phyloP scores from a whole-genome alignment of 2,888 invertebrate genomes.

The Dascillus cervinus region DNA sequence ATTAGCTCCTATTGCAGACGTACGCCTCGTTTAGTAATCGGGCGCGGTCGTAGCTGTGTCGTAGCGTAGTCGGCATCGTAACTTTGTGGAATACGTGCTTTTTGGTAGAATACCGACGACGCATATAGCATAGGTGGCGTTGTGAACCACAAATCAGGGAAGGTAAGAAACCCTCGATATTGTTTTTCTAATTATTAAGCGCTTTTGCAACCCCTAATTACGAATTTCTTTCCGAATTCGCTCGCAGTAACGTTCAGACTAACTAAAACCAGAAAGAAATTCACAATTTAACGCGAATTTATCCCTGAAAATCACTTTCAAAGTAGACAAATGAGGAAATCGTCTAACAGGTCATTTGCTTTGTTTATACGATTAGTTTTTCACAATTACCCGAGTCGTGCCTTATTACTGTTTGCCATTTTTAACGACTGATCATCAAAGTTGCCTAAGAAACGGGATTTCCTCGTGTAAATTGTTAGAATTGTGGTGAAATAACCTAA shows the following conservation, averaged over 20 bases:
- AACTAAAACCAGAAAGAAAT: constrained; percentile 21
- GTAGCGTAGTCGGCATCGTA: constrained; percentile 31
- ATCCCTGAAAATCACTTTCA: constrained; percentile 27
- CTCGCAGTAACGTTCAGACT: constrained; percentile 12
- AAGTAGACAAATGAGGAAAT: constrained; percentile 35
- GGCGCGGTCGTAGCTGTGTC: constrained; percentile 30
- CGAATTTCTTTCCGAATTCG: constrained; percentile 24
- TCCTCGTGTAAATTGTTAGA: constrained; percentile 1
- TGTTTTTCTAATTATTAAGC: constrained; percentile 35
- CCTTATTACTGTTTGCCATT: constrained; percentile 12
- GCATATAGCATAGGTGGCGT: constrained; percentile 45
- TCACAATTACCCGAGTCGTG: constrained; percentile 22
- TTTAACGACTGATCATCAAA: not conserved
- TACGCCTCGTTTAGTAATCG: constrained; percentile 32
- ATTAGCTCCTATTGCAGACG: constrained; percentile 33
- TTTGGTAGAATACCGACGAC: constrained; percentile 40
- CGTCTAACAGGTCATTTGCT: constrained; percentile 44
- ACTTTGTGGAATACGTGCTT: constrained; percentile 44
- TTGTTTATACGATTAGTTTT: constrained; percentile 37
- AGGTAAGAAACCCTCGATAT: constrained; percentile 42
- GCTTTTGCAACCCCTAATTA: constrained; percentile 20
- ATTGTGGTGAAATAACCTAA: constrained; percentile 14
- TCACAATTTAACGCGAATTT: constrained; percentile 17
- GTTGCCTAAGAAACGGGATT: constrained; percentile 4
- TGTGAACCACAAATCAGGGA: constrained; percentile 39